Percentiles rank a stretch among this genome's conserved stretches.
Evolutionary conservation across 2,888 invertebrate genomes (phyloP).

Genomic region (Chrysolina haemoptera): DNA sequence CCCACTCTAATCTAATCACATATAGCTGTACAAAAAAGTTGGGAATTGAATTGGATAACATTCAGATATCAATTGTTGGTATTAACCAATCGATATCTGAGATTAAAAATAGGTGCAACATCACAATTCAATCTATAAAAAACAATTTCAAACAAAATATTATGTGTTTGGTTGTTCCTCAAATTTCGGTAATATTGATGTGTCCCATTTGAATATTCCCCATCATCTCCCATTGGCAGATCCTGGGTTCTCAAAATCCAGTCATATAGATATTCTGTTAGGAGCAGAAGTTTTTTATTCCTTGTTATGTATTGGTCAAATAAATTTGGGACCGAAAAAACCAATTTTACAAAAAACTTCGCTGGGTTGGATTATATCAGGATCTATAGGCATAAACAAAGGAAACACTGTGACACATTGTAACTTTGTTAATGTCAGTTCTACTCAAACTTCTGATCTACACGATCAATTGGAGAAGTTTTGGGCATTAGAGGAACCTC

Average conservation of each 20-base stretch:
- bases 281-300: slow-evolving; percentile 30
- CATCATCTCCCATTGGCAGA: slow-evolving; percentile 28
- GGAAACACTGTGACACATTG: not conserved
- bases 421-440: not conserved
- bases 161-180: slow-evolving; percentile 18
- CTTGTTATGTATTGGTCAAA: slow-evolving; percentile 25
- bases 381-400: slow-evolving; percentile 16
- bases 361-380: slow-evolving; percentile 32
- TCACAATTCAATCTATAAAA: slow-evolving; percentile 10
- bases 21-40: not conserved
- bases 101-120: slow-evolving; percentile 10
- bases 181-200: slow-evolving; percentile 17
- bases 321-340: slow-evolving; percentile 9
- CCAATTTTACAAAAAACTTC: slow-evolving; percentile 34
- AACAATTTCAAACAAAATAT: slow-evolving; percentile 11
- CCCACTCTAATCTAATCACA: too few species aligned
- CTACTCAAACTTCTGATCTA: slow-evolving; percentile 13
- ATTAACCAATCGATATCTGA: slow-evolving; percentile 7
- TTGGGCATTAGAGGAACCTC: slow-evolving; percentile 29
- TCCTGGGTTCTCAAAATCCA: slow-evolving; percentile 21
- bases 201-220: slow-evolving; percentile 27
- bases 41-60: not conserved
- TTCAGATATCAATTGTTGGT: slow-evolving; percentile 22
- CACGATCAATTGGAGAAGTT: slow-evolving; percentile 33
- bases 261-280: slow-evolving; percentile 24